These are phyloP conservation scores for Luscinia luscinia DNA, from an alignment of 2,797 vertebrate genomes.

Conservation along the genomic window DNA sequence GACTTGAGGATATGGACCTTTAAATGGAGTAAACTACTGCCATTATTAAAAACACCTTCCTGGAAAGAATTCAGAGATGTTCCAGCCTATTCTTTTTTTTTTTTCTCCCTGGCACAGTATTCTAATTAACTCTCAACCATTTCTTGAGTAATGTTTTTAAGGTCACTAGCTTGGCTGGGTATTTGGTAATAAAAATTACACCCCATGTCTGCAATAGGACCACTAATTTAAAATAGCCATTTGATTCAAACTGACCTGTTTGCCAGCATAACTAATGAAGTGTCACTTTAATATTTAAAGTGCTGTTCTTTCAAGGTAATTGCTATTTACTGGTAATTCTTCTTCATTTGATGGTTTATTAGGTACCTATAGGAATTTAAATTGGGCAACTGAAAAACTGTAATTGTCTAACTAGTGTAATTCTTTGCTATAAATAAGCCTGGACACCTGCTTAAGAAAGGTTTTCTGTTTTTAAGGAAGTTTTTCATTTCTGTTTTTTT, in stretches of 20 bases:
- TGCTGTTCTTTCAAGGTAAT: slow-evolving; percentile 49
- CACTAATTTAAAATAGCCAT: slow-evolving; percentile 21
- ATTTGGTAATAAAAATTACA: slow-evolving; percentile 49
- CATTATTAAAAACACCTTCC: slow-evolving; percentile 62
- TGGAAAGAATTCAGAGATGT: slow-evolving; percentile 62
- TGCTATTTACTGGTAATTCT: slow-evolving; percentile 61
- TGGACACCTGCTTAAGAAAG: slow-evolving; percentile 35
- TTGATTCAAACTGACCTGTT: slow-evolving; percentile 17
- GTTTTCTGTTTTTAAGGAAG: slow-evolving; percentile 15
- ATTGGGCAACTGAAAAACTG: slow-evolving; percentile 65
- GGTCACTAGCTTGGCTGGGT: slow-evolving; percentile 43
- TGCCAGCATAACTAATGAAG: slow-evolving; percentile 17
- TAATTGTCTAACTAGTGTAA: slow-evolving; percentile 61
- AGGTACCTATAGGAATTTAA: slow-evolving; percentile 49
- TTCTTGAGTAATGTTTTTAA: slow-evolving; percentile 49
- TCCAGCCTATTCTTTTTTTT: neutral
- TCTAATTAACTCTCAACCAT: slow-evolving; percentile 60
- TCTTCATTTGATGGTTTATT: slow-evolving; percentile 60
- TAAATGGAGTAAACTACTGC: slow-evolving; percentile 50
- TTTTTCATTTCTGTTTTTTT: slow-evolving; percentile 5
- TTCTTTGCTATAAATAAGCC: slow-evolving; percentile 62
- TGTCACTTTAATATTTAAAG: slow-evolving; percentile 62
- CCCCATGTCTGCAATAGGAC: slow-evolving; percentile 20
- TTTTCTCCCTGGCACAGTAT: neutral
- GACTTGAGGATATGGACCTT: slow-evolving; percentile 45